A percentile compares a stretch with the other conserved stretches of the same genome.
Conservation (phyloP, 1,140 invertebrate genomes). For the Caerostris extrusa region DNA sequence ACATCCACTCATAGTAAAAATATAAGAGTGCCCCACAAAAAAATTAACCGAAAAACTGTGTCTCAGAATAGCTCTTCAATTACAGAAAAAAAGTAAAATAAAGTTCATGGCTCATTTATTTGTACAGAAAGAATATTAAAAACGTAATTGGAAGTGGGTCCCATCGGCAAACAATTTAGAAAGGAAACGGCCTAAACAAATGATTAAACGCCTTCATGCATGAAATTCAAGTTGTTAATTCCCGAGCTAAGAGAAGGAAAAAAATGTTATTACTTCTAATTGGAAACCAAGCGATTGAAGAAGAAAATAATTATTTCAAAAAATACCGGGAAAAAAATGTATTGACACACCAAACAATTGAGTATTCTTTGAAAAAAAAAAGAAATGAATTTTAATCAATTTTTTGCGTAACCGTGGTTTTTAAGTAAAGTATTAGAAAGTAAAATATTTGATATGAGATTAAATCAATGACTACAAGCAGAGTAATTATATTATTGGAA, state of each 20-base stretch:
- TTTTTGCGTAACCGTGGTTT: not conserved
- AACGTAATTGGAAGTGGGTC: conserved; percentile 31
- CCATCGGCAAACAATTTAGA: conserved; percentile 8
- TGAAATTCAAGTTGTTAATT: conserved; percentile 67
- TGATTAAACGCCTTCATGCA: conserved; percentile 50
- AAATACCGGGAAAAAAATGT: not conserved
- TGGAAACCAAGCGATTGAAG: not conserved
- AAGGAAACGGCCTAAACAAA: conserved; percentile 20
- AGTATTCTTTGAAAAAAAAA: not conserved
- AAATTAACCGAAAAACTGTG: not conserved
- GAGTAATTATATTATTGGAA: not conserved
- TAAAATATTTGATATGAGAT: not conserved
- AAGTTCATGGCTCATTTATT: not conserved
- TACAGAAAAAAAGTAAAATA: conserved; percentile 6
- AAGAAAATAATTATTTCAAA: not conserved
- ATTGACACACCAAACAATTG: not conserved
- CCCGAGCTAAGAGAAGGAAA: not conserved
- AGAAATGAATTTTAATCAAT: conserved; percentile 20
- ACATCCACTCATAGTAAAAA: no score
- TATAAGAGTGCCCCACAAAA: no score
- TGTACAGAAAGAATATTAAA: conserved; percentile 36
- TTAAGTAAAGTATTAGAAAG: not conserved
- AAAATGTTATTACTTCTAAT: no score
- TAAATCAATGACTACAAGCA: not conserved
- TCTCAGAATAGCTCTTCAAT: conserved; percentile 24